Evolutionary conservation across 2,888 invertebrate species (phyloP), one percentile per base, ranked within the genome.

Genomic region (Eupithecia dodoneata): DNA sequence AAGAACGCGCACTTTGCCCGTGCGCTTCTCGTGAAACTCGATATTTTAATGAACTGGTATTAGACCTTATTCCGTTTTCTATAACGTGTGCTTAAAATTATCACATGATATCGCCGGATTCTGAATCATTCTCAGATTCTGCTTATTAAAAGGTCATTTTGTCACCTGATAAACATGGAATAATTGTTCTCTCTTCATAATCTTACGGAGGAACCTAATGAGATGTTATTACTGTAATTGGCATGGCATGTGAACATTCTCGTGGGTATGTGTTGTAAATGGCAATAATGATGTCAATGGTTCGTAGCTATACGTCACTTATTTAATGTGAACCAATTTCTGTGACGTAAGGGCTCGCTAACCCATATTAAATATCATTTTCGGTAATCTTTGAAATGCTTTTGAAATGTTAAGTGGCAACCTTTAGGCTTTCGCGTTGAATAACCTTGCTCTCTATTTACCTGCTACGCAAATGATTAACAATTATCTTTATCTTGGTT

Each of bases 21-120:
- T 89, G 88, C 89, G 91, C 90, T 89, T 93, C 92, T 91, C 90
- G 90, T 91, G 88, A 90, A 92, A 92, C 89, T 88, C 87, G 87
- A 89, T 90, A 87, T 89, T 91, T 89, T 89, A 88, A 85, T 85
- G 84, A 81, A 85, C 72, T 55, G 72, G 59, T 77, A 77, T 76
- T 75, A 73, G 55, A 77, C 70, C 65, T 90, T 88, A 89, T 91
- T 92, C 88, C 87, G 90, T 92, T 92, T 93, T 92, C 92, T 85
- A 83, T 85, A 87, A 30, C 90, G 88, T 90, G 91, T 85, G 83
- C 87, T 89, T 90, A 89, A 45, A 70, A 18, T 44, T 69, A 45
- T 67, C 45, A 44, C 69, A 42, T 90, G 89, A 89, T 88, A 88
- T 88, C 45, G 15, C 15, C 44, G 10, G 47, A 2, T 45, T 70